phyloP scores from a whole-genome alignment of 2,113 vertebrate genomes.

The Irena cyanogastra region DNA sequence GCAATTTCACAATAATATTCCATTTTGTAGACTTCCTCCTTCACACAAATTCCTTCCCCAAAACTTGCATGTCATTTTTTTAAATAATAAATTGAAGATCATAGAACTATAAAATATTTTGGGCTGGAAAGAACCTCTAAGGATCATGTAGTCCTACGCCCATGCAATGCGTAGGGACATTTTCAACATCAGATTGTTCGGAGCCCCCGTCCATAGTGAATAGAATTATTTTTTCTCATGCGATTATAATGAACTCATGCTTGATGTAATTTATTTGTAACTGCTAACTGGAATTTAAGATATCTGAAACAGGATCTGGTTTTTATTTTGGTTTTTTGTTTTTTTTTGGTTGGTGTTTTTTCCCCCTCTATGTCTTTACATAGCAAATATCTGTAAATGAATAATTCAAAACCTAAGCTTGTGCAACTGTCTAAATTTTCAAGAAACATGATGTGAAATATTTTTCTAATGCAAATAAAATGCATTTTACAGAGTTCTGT shows the following conservation, averaged over 20 bases:
- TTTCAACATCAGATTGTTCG: not conserved
- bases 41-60: not conserved
- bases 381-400: not conserved
- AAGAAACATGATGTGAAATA: not conserved
- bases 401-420: not conserved
- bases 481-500: not conserved
- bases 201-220: not conserved
- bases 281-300: not conserved
- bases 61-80: not conserved
- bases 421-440: not conserved
- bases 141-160: too few relatives aligned
- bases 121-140: not conserved
- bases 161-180: not conserved
- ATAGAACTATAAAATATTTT: not conserved
- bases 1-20: not conserved
- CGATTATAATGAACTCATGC: not conserved
- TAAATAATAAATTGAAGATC: not conserved
- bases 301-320: not conserved
- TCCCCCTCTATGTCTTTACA: not conserved
- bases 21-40: not conserved
- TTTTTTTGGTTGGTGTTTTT: fast-evolving
- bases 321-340: not conserved
- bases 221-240: not conserved
- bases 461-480: constrained; percentile 1
- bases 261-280: not conserved